Conservation (phyloP, 2,113 vertebrate species). For the Misgurnus anguillicaudatus region DNA sequence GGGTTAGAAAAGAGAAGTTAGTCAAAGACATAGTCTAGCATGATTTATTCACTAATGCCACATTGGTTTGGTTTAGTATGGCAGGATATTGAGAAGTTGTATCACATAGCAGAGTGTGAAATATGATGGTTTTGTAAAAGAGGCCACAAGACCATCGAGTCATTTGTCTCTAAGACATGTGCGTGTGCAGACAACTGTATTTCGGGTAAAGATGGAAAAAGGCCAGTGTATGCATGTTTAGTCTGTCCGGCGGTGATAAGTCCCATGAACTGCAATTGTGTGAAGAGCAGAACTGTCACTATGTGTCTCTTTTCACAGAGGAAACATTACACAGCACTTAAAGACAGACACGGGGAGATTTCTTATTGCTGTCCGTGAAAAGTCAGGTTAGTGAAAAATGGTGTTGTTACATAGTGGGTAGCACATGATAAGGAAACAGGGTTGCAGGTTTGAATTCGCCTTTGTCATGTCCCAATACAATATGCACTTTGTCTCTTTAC, state of each 20-base stretch:
- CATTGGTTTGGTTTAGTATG: not conserved
- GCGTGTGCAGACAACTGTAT: slow-evolving; percentile 64
- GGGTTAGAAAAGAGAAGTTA: too few species aligned
- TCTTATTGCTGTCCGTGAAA: not conserved
- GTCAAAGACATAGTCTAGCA: too few species aligned
- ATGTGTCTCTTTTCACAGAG: slow-evolving; percentile 29
- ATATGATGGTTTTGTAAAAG: not conserved
- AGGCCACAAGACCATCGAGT: slow-evolving; percentile 10
- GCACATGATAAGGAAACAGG: not conserved
- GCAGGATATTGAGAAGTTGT: not conserved
- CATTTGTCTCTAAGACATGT: slow-evolving; percentile 49
- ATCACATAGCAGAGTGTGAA: not conserved
- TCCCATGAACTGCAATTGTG: slow-evolving; percentile 64
- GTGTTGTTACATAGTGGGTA: not conserved
- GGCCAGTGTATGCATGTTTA: slow-evolving; percentile 73
- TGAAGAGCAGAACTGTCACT: slow-evolving; percentile 42
- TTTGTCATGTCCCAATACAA: too few species aligned
- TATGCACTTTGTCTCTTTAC: too few species aligned
- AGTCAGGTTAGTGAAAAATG: not conserved
- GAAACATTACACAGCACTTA: slow-evolving; percentile 41
- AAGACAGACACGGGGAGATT: slow-evolving; percentile 31
- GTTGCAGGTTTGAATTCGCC: too few species aligned
- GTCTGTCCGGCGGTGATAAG: slow-evolving; percentile 71
- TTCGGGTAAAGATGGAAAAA: slow-evolving; percentile 65
- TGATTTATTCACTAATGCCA: too few species aligned